These are phyloP conservation scores for Toxotes jaculatrix DNA, from an alignment of 2,113 vertebrate species.

Conservation along the genomic window DNA sequence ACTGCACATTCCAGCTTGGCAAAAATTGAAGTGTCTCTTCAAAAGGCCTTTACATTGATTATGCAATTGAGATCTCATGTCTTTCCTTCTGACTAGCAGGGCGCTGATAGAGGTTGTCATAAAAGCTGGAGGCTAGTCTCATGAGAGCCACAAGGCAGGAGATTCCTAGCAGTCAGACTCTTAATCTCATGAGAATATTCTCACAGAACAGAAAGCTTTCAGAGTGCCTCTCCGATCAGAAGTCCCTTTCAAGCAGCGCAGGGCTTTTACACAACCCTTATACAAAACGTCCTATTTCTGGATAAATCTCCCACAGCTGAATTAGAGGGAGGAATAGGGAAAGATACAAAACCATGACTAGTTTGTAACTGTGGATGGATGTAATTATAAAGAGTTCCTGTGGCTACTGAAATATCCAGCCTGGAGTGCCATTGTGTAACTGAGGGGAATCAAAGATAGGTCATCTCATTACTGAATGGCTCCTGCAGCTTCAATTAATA, in stretches of 20 bases:
- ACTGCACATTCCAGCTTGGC: constrained; percentile 35
- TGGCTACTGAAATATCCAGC: constrained; percentile 45
- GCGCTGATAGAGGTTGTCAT: constrained; percentile 72
- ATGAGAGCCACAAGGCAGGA: constrained; percentile 59
- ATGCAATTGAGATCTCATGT: constrained; percentile 50
- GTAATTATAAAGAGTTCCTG: constrained; percentile 47
- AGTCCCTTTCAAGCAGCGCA: constrained; percentile 50
- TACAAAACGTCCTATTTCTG: constrained; percentile 65
- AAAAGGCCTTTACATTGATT: constrained; percentile 57
- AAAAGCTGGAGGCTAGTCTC: constrained; percentile 62
- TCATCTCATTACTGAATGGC: constrained; percentile 46
- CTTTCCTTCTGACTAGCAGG: constrained; percentile 50
- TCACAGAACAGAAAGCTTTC: constrained; percentile 56
- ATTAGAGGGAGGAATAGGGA: constrained; percentile 21
- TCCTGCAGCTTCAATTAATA: constrained; percentile 58
- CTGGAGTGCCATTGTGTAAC: constrained; percentile 48
- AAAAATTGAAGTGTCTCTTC: constrained; percentile 36
- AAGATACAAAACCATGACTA: constrained; percentile 24
- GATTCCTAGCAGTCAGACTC: constrained; percentile 56
- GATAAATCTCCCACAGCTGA: constrained; percentile 42
- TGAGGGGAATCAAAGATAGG: constrained; percentile 59
- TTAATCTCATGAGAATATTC: constrained; percentile 67
- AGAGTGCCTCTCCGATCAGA: constrained; percentile 50
- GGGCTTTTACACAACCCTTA: constrained; percentile 56
- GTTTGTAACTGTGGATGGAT: constrained; percentile 36